Percentiles rank a stretch among this genome's conserved stretches.
Evolutionary conservation across 2,113 vertebrate species (phyloP).

Genomic region (Ptyas mucosa): DNA sequence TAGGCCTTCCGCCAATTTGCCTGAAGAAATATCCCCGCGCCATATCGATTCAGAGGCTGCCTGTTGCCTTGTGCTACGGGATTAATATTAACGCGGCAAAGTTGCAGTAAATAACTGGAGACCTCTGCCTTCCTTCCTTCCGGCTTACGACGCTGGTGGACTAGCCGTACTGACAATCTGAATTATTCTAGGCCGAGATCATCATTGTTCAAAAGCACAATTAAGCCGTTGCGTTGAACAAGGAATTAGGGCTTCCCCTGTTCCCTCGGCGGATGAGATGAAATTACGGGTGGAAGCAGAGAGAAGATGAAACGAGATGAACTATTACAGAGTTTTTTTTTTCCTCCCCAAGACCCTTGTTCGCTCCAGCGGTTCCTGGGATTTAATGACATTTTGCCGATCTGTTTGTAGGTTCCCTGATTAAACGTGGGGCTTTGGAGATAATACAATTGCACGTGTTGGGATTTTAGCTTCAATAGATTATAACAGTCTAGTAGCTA

Average conservation of each 20-base stretch:
- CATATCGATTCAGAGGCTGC: constrained; percentile 44
- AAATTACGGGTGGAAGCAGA: not conserved
- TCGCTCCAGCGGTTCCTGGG: not conserved
- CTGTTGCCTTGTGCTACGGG: constrained; percentile 12
- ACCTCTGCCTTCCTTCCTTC: constrained; percentile 30
- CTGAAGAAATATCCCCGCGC: constrained; percentile 30
- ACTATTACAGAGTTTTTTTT: not conserved
- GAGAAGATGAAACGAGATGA: not conserved
- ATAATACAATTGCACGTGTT: not conserved
- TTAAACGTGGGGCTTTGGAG: not conserved
- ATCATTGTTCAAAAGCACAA: constrained; percentile 39
- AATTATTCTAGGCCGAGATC: constrained; percentile 33
- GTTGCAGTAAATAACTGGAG: constrained; percentile 49
- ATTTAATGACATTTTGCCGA: not conserved
- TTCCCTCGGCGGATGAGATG: not conserved
- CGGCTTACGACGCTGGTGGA: constrained; percentile 22
- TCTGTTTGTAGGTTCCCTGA: not conserved
- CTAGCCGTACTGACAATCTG: constrained; percentile 38
- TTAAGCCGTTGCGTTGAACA: not conserved
- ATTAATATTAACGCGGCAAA: constrained; percentile 35
- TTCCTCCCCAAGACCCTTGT: not conserved
- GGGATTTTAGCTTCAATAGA: not conserved
- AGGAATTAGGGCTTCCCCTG: not conserved
- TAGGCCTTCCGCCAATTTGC: constrained; percentile 48
- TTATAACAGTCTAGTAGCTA: not conserved